Base-by-base conservation (phyloP, 2,113 vertebrate species). In the Oncorhynchus keta region DNA sequence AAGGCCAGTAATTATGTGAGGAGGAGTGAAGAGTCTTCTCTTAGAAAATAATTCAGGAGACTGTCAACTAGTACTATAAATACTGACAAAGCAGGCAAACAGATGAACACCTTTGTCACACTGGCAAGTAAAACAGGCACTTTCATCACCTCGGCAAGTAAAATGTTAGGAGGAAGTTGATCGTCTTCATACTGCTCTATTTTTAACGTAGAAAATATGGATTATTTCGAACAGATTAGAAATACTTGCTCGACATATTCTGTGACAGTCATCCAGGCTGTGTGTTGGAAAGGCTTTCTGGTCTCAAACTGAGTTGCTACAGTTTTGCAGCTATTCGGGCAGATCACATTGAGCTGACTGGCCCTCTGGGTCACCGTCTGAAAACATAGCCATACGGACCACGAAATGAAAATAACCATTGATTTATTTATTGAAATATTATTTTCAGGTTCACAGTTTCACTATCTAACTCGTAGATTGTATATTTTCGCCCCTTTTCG, bases 151-250 rank as follows among this genome's bases (percentile, higher is more conserved):
- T 6, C 3, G 22, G n/a, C 2, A n/a, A 64, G 6, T 12, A 57
- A 57, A 64, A 64, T 67, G 74, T 74, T 70, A 66, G 59, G 30
- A 28, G 20, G 61, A 24, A 64, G 22, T 64, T 26, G 3, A 26
- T n/a, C 22, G 5, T 45, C 2, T 70, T 71, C 76, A 39, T 48
- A 22, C 8, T 57, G 55, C 20, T 70, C 76, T 81, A 71, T 81
- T 72, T 61, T 62, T 75, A 81, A 72, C 16, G 13, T 18, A 24
- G 8, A 35, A 68, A 28, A 73, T 35, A 61, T 59, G 39, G 65
- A 65, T 61, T 49, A 32, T 73, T 75, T 72, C 55, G 20, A 57
- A 20, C 55, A 2, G 16, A 20, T 16, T 6, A 35, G 32, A 35
- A 35, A 35, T 1, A 35, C 26, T 70, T n/a, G 45, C 68, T 48